Evolutionary conservation across 2,797 vertebrate genomes (phyloP).

Genomic region (Lacerta bilineata): DNA sequence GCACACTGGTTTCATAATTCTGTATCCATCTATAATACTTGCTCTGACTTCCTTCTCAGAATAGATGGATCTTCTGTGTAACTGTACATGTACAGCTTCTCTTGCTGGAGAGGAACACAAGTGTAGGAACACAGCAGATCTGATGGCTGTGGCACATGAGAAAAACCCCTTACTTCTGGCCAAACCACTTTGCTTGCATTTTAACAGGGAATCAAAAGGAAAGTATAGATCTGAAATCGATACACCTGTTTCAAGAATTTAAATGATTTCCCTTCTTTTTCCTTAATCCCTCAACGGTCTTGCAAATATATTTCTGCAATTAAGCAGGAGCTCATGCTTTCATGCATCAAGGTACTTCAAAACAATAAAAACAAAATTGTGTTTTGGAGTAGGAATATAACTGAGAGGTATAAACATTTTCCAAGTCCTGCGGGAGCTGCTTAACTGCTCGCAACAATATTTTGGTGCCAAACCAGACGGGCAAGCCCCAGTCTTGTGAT

Average conservation of each 20-base stretch:
- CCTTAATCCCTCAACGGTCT: not conserved
- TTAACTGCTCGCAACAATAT: not conserved
- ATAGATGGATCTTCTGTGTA: not conserved
- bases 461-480: not conserved
- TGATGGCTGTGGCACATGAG: not conserved
- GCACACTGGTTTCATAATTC: not conserved
- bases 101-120: not conserved
- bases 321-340: not conserved
- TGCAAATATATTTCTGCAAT: not conserved
- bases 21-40: not conserved
- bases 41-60: not conserved
- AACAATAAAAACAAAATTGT: rapidly evolving
- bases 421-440: not conserved
- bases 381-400: not conserved
- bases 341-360: not conserved
- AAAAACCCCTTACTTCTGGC: not conserved
- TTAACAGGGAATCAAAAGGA: rapidly evolving
- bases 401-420: not conserved
- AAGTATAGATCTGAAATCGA: slow-evolving; percentile 12
- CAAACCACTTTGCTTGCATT: not conserved
- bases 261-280: not conserved
- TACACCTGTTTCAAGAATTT: not conserved
- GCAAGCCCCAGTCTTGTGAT: not conserved
- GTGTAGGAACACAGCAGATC: not conserved
- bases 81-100: rapidly evolving